Evolutionary conservation across 1,140 invertebrate genomes (phyloP), one percentile per base, ranked within the genome.

Genomic region (Myzus persicae): DNA sequence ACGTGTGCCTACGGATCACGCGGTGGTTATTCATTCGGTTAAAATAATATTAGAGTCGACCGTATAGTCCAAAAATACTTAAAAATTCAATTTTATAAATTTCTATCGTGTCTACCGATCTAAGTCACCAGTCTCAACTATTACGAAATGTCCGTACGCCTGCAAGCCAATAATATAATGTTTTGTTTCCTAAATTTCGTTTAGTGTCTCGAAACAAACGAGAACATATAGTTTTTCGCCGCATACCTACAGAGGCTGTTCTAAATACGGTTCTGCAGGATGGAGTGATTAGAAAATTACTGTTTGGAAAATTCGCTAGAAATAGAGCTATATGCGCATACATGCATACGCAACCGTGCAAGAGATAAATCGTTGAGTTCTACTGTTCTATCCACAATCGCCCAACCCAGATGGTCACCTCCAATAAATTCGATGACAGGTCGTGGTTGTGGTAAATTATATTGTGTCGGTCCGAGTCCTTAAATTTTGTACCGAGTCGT

Each of bases 101-200:
- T 4, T 22, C 4, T 1, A 0, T 7, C 2, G 48, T 24, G 22
- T 6, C 3, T 6, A 24, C 0, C 18, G 4, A n/a, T n/a, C 48
- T 0, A 24, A 51, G 20, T 24, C 48, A 24, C 0, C 24, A 51
- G 20, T 24, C 48, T 6, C 0, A 51, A 51, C 48, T 51, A 2
- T 22, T 51, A 18, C 6, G 22, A n/a, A 31, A 76, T 6, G 4
- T 76, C 31, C n/a, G n/a, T 7, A 6, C 18, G 31, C 31, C n/a
- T n/a, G n/a, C n/a, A n/a, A 5, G 31, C 1, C 59, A 2, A n/a
- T 67, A 0, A 59, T 59, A 54, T 26, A 8, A 14, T n/a, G 18
- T 76, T 76, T 76, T n/a, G 31, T n/a, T 67, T n/a, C 18, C n/a
- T n/a, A n/a, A 2, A 14, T n/a, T 67, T 67, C 3, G 18, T 14